Base-by-base conservation (phyloP, 2,888 invertebrate genomes). In the Petrolisthes cinctipes region DNA sequence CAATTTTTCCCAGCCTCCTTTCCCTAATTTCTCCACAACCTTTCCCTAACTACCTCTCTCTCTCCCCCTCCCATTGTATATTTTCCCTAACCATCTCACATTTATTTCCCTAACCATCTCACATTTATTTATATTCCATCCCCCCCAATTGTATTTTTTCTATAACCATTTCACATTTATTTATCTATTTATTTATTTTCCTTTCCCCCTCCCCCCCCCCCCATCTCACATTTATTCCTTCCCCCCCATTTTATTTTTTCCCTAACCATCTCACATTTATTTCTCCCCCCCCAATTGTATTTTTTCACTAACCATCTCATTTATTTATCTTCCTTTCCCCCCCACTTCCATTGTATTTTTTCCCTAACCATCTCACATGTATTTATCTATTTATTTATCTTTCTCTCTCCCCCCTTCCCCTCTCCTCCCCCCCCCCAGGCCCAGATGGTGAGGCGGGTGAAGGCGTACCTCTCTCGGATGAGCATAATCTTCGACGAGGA, bases 381-480 rank as follows among this genome's bases (percentile, higher is more conserved):
- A 23, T 3, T 57, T 78, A 11, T 54, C 4, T 79, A 61, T 84
- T 14, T 85, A 20, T 6, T 6, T 78, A 4, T 20, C 14, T n/a
- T 23, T 17, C 71, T 68, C 9, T 53, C 51, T 83, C 71, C 20
- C 20, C 71, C 68, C 20, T 61, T 20, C 71, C 20, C 20, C 71
- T 68, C 20, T 61, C 14, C 66, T 66, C 66, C 66, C 66, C 3
- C 66, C n/a, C 37, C 37, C 23, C 90, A 94, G 93, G 98, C 99
- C 57, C 98, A 99, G 94, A 99, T 99, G 99, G 98, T 98, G 86
- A 95, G 99, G 57, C 94, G 98, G 86, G 99, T 99, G 5, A 98
- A 99, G 93, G 97, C 99, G 4, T 99, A 99, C 93, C 94, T 99
- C 89, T 96, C 96, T 91, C 96, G 97, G 92, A 95, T 99, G 94